Base-by-base conservation (phyloP, 1,140 invertebrate genomes). In the Drosophila mauritiana region DNA sequence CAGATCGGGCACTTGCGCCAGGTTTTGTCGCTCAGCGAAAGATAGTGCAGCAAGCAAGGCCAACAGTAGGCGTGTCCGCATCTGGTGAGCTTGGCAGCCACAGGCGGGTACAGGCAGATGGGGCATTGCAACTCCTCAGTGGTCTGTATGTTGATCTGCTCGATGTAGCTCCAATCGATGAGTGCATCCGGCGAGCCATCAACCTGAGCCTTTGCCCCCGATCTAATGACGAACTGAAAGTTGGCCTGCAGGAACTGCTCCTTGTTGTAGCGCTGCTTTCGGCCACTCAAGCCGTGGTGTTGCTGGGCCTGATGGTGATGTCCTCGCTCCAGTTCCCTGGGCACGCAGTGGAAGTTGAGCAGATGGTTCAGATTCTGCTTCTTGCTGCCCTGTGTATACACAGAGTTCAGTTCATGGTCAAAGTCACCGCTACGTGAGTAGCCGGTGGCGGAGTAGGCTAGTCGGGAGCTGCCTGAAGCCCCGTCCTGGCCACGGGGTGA, bases 31-130 rank as follows among this genome's bases (percentile, higher is more conserved):
- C 96, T 96, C 2, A 98, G 92, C 15, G 96, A 94, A 61, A 98
- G 93, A 93, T 99, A 99, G 92, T 99, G 98, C 20, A 99, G 94
- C 80, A 99, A 95, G 91, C 98, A 99, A 1, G 97, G 94, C 97
- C 97, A 99, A 92, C 98, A 99, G 91, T 97, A 99, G 62, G 98
- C 96, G 92, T 99, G 98, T 22, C 98, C 98, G 93, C 98, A 99
- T 36, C 95, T 94, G 0, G 98, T 98, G 86, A 99, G 97, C 93
- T 98, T 97, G 3, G 96, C 97, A 75, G 97, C 96, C 56, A 95
- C 93, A 25, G 97, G 97, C 48, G 94, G 93, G 89, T 96, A 95
- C 45, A 99, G 93, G 93, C 98, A 99, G 85, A 99, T 99, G 0
- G 98, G 98, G 92, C 98, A 99, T 48, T 95, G 95, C 22, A 96